Conservation (phyloP, 2,797 vertebrate species). For the Trachops cirrhosus region DNA sequence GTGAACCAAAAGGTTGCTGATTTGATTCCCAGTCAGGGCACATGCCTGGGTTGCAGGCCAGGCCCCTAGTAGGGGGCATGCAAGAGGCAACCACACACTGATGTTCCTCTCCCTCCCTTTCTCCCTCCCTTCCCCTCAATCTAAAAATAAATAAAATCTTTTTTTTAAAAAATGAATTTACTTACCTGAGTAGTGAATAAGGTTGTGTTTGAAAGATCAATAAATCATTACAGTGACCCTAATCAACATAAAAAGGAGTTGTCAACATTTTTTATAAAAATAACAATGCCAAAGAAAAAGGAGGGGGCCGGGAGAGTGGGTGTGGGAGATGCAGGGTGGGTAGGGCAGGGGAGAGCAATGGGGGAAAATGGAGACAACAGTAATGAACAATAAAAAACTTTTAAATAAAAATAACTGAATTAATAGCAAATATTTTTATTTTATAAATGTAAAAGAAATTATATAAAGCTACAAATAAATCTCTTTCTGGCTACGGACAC, state of each 20-base stretch:
- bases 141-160: too few species aligned
- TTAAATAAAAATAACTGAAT: conserved; percentile 11
- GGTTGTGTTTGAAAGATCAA: conserved; percentile 95
- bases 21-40: too few species aligned
- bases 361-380: too few species aligned
- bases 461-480: conserved; percentile 31
- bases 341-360: too few species aligned
- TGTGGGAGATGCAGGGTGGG: too few species aligned
- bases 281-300: background rate
- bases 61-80: too few species aligned
- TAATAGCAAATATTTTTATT: conserved; percentile 36
- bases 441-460: conserved; percentile 25
- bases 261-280: conserved; percentile 25
- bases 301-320: too few species aligned
- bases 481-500: background rate
- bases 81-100: too few species aligned
- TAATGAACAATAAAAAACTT: background rate
- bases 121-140: too few species aligned
- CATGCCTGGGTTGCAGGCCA: too few species aligned
- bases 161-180: background rate
- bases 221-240: conserved; percentile 93
- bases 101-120: too few species aligned
- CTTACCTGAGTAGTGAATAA: conserved; percentile 92
- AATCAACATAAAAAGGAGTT: background rate
- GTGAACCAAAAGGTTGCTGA: too few species aligned